A percentile compares a stretch with the other conserved stretches of the same genome.
phyloP scores from a whole-genome alignment of 2,113 vertebrate species.

The Gobio gobio region DNA sequence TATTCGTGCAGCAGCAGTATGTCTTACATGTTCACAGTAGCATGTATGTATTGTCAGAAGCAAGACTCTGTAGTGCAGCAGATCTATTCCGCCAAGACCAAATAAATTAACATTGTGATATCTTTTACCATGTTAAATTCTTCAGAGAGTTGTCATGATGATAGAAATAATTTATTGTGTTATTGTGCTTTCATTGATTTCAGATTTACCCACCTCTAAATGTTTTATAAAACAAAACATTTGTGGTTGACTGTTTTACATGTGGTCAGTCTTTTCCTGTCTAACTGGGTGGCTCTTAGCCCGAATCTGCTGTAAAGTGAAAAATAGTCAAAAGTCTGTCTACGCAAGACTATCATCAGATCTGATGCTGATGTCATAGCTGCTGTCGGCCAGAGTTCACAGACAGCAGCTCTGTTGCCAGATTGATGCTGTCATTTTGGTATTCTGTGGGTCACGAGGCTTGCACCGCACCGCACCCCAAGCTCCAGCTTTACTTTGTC shows the following conservation, averaged over 20 bases:
- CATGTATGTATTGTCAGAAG: too few relatives aligned
- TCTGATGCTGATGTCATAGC: background rate
- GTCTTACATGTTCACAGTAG: too few relatives aligned
- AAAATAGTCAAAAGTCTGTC: conserved; percentile 12
- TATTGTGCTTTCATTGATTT: background rate
- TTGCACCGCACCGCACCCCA: background rate
- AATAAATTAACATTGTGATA: too few relatives aligned
- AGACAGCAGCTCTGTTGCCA: conserved; percentile 4
- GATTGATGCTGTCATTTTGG: background rate
- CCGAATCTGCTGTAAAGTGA: conserved; percentile 2
- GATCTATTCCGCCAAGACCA: too few relatives aligned
- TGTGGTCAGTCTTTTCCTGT: background rate
- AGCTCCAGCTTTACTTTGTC: background rate
- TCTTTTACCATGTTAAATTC: too few relatives aligned
- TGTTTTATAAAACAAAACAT: background rate
- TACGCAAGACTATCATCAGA: background rate
- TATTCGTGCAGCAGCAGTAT: too few relatives aligned
- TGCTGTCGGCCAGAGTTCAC: conserved; percentile 8
- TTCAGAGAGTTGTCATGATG: too few relatives aligned
- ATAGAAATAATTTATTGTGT: background rate
- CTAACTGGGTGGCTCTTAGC: background rate
- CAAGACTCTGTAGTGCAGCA: too few relatives aligned
- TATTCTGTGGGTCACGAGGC: background rate
- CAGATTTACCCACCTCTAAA: conserved; percentile 1
- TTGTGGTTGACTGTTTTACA: background rate